phyloP scores from a whole-genome alignment of 2,797 vertebrate genomes.

The Ptychobarbus kaznakovi region DNA sequence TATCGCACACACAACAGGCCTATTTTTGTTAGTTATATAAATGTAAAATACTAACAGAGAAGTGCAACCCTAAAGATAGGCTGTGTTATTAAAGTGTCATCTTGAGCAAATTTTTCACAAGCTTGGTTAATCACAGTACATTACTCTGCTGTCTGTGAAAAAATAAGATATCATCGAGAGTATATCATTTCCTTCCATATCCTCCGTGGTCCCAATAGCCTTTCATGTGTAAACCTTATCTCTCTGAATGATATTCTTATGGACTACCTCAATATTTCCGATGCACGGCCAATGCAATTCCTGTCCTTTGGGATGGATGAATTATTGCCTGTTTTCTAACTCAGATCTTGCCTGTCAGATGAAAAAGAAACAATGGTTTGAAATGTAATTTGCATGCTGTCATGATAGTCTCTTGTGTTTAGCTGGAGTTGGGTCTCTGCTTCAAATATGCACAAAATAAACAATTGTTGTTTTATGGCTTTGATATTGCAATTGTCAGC shows the following conservation, averaged over 20 bases:
- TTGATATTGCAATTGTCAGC: not conserved
- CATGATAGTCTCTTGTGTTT: constrained; percentile 39
- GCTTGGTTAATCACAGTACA: not conserved
- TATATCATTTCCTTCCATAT: not conserved
- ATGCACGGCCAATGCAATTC: constrained; percentile 19
- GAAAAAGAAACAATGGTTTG: constrained; percentile 21
- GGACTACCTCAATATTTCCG: constrained; percentile 10
- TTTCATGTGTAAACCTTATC: constrained; percentile 40
- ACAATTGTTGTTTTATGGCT: not conserved
- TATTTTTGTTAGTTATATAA: not conserved
- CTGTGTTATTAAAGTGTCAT: not conserved
- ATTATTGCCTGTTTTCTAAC: constrained; percentile 50
- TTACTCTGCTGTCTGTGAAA: not conserved
- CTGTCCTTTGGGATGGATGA: constrained; percentile 44
- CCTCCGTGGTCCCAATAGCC: constrained; percentile 18
- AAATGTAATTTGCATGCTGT: constrained; percentile 35
- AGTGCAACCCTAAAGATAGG: not conserved
- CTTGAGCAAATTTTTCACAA: not conserved
- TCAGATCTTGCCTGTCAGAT: constrained; percentile 35
- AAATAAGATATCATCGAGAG: constrained; percentile 13
- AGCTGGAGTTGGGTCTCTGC: constrained; percentile 23
- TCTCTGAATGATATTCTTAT: constrained; percentile 35
- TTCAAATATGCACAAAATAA: constrained; percentile 1
- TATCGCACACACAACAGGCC: not conserved
- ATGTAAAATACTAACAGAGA: not conserved